These are phyloP conservation scores for Drosophila rubida DNA, from an alignment of 2,888 invertebrate species.

Conservation along the genomic window DNA sequence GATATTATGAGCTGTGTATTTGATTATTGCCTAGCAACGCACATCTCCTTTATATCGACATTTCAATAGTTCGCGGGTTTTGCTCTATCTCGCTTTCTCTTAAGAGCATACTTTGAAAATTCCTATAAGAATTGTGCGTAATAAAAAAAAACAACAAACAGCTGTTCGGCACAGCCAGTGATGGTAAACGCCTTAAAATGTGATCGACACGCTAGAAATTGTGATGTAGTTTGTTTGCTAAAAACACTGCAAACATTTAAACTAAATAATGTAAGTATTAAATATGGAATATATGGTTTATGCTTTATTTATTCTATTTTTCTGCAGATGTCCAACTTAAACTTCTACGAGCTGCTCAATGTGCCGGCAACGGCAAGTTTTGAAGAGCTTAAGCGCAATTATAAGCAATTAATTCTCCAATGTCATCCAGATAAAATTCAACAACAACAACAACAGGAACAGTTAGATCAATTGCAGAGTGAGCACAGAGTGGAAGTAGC, in stretches of 20 bases:
- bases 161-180: slow-evolving; percentile 58
- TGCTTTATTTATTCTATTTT: slow-evolving; percentile 23
- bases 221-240: slow-evolving; percentile 6
- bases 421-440: slow-evolving; percentile 85
- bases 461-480: not conserved
- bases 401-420: slow-evolving; percentile 84
- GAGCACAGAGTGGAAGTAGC: slow-evolving; percentile 27
- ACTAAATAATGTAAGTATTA: slow-evolving; percentile 66
- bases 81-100: too few species aligned
- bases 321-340: slow-evolving; percentile 72
- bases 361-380: slow-evolving; percentile 68
- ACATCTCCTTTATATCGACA: slow-evolving; percentile 23
- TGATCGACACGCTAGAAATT: slow-evolving; percentile 6
- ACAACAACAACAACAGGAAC: slow-evolving; percentile 53
- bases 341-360: slow-evolving; percentile 83
- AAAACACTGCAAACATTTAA: slow-evolving; percentile 1
- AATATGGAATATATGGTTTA: slow-evolving; percentile 29
- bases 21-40: slow-evolving; percentile 48
- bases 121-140: slow-evolving; percentile 31
- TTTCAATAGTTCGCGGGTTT: not conserved
- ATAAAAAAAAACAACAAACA: slow-evolving; percentile 45
- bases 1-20: slow-evolving; percentile 12
- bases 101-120: slow-evolving; percentile 10
- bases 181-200: slow-evolving; percentile 34
- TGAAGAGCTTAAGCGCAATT: slow-evolving; percentile 82